Evolutionary conservation across 2,888 invertebrate species (phyloP).

Genomic region (Pristionchus entomophagus): DNA sequence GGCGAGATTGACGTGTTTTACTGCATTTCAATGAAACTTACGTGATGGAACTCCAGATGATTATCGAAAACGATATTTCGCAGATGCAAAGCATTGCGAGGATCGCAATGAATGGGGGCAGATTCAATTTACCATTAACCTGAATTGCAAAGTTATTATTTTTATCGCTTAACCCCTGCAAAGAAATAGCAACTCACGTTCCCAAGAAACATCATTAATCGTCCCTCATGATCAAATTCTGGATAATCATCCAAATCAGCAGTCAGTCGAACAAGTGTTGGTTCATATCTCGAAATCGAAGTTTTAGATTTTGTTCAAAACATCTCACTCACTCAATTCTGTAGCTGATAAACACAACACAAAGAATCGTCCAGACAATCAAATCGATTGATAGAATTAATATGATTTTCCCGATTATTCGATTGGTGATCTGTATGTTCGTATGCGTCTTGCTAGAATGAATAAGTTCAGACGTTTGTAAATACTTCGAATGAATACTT

Average conservation of each 20-base stretch:
- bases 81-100: not conserved
- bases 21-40: no score
- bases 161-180: no score
- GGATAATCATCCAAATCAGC: not conserved
- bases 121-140: not conserved
- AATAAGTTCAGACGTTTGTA: not conserved
- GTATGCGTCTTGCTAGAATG: not conserved
- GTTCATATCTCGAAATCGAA: not conserved
- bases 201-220: not conserved
- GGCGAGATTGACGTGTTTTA: no score
- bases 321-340: not conserved
- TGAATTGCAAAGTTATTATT: not conserved
- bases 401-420: not conserved
- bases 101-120: not conserved
- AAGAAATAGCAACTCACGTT: not conserved
- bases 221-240: not conserved
- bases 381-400: not conserved
- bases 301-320: not conserved
- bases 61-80: no score
- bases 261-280: not conserved
- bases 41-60: no score
- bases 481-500: not conserved
- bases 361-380: not conserved
- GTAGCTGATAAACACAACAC: not conserved
- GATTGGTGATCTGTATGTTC: not conserved